These are phyloP conservation scores for Matsumyia berberina DNA, from an alignment of 2,888 invertebrate genomes.

Conservation along the genomic window DNA sequence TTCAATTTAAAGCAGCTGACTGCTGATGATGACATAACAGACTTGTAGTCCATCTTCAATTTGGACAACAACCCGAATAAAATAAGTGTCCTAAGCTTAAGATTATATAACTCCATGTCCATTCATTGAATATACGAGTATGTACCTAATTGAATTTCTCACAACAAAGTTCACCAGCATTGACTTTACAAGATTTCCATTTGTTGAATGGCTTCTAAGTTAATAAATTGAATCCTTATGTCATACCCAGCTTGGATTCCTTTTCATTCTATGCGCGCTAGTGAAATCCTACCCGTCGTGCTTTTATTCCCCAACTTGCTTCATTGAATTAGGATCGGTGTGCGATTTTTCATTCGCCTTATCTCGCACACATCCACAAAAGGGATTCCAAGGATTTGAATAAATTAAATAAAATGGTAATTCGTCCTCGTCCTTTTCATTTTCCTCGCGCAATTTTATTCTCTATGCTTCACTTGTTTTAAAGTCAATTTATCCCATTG, in stretches of 20 bases:
- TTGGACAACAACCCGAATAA: no score
- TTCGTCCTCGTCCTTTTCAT: neutral
- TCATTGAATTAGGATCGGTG: slow-evolving; percentile 10
- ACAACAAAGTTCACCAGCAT: neutral
- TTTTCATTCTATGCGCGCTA: neutral
- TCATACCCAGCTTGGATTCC: no score
- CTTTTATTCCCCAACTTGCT: neutral
- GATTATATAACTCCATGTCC: no score
- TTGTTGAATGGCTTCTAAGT: no score
- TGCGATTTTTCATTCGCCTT: neutral
- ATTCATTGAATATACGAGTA: no score
- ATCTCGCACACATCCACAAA: neutral
- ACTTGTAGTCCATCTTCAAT: no score
- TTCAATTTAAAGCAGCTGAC: no score
- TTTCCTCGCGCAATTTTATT: neutral
- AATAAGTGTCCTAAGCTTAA: no score
- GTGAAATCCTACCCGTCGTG: neutral
- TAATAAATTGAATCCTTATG: no score
- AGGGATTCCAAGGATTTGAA: slow-evolving; percentile 4
- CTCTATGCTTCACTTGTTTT: neutral
- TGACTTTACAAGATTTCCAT: no score
- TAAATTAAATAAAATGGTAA: slow-evolving; percentile 25
- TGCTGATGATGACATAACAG: no score
- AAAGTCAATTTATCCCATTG: slow-evolving; percentile 13
- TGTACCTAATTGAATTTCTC: no score